Conservation (phyloP, 2,888 invertebrate genomes). For the Apocheima hispidaria region DNA sequence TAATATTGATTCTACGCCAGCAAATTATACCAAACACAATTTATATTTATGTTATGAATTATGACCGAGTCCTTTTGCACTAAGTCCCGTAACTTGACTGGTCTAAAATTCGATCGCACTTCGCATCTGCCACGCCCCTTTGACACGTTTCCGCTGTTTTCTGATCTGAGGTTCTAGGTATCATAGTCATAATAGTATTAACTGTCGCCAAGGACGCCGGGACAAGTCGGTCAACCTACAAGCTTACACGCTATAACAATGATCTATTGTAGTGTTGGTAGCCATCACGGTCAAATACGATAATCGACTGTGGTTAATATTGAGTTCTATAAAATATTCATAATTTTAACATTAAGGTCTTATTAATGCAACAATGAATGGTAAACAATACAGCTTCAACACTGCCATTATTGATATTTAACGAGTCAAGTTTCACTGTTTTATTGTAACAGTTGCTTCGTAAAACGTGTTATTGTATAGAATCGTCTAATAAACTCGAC, state of each 20-base stretch:
- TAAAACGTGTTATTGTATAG: slow-evolving; percentile 21
- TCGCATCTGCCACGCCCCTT: too few species aligned
- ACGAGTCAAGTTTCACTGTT: slow-evolving; percentile 34
- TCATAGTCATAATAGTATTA: slow-evolving; percentile 23
- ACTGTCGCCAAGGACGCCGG: not conserved
- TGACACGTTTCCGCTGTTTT: slow-evolving; percentile 5
- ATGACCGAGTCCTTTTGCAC: too few species aligned
- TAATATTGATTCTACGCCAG: too few species aligned
- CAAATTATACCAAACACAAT: too few species aligned
- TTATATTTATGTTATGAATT: too few species aligned
- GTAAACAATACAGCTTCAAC: slow-evolving; percentile 16
- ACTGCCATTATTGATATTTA: slow-evolving; percentile 25
- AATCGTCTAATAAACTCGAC: slow-evolving; percentile 33
- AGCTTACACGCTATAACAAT: not conserved
- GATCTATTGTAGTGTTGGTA: not conserved
- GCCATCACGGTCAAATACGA: not conserved
- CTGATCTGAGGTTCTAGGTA: too few species aligned
- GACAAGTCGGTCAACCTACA: slow-evolving; percentile 42
- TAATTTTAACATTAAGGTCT: slow-evolving; percentile 11
- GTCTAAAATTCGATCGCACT: too few species aligned
- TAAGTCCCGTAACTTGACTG: too few species aligned
- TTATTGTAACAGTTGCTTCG: slow-evolving; percentile 33
- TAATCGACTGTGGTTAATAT: not conserved
- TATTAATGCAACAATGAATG: slow-evolving; percentile 19
- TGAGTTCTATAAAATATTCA: slow-evolving; percentile 23